These are phyloP conservation scores for Vireo altiloquus DNA, from an alignment of 2,113 vertebrate genomes.

Conservation along the genomic window DNA sequence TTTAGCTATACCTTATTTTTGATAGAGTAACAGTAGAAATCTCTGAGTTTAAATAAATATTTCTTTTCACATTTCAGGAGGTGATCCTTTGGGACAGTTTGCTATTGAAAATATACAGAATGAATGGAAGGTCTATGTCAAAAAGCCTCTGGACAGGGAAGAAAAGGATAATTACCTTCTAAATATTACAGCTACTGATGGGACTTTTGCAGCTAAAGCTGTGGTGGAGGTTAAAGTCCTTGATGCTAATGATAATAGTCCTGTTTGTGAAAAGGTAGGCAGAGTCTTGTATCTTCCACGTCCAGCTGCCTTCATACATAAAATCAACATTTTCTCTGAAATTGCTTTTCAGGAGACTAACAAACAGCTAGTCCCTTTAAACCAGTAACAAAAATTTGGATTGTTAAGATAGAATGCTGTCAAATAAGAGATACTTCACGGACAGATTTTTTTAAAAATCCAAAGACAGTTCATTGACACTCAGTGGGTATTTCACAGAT, in stretches of 20 bases:
- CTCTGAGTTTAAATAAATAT: not conserved
- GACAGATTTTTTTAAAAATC: not conserved
- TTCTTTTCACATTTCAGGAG: conserved; percentile 77
- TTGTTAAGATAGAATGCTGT: not conserved
- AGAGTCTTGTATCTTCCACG: not conserved
- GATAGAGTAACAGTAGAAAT: not conserved
- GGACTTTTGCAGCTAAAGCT: conserved; percentile 89
- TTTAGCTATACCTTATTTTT: not conserved
- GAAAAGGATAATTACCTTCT: conserved; percentile 92
- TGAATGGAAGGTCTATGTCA: conserved; percentile 97
- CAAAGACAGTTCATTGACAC: not conserved
- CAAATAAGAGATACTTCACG: not conserved
- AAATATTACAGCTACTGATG: conserved; percentile 94
- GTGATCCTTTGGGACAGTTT: conserved; percentile 93
- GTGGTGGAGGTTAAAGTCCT: conserved; percentile 96
- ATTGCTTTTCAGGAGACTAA: not conserved
- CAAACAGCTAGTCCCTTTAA: not conserved
- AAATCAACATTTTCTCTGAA: conserved; percentile 26
- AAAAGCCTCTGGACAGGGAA: conserved; percentile 91
- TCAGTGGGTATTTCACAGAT: not conserved
- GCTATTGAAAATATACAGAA: conserved; percentile 89
- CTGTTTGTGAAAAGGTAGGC: conserved; percentile 91
- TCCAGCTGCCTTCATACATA: conserved; percentile 59
- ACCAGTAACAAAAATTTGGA: not conserved
- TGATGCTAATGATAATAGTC: conserved; percentile 96